Evolutionary conservation across 2,888 invertebrate genomes (phyloP).

Genomic region (Epistrophe eligans): DNA sequence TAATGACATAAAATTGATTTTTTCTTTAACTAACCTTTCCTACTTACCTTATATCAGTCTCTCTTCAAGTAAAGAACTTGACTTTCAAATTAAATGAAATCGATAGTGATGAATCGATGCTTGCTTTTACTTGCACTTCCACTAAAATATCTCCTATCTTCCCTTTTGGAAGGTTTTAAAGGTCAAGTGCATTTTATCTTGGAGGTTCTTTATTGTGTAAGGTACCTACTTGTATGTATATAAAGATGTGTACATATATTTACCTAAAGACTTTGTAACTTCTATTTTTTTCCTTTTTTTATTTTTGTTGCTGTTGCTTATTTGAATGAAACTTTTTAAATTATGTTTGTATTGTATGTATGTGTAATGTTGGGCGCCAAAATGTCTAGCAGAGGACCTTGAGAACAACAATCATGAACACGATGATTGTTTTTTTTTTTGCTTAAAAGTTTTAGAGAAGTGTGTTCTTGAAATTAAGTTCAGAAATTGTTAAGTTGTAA

Average conservation of each 20-base stretch:
- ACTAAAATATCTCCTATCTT: slow-evolving; percentile 8
- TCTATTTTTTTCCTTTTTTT: neutral
- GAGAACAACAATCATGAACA: slow-evolving; percentile 34
- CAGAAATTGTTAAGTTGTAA: neutral
- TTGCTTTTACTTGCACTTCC: neutral
- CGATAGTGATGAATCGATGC: slow-evolving; percentile 39
- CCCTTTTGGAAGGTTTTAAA: slow-evolving; percentile 19
- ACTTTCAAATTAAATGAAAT: slow-evolving; percentile 21
- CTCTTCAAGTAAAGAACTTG: slow-evolving; percentile 18
- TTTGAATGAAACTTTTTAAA: neutral
- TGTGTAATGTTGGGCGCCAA: slow-evolving; percentile 51
- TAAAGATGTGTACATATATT: neutral
- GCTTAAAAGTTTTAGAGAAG: neutral
- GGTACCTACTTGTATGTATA: neutral
- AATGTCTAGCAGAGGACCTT: slow-evolving; percentile 64
- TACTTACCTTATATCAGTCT: neutral
- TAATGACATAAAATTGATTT: slow-evolving; percentile 17
- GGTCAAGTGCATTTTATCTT: slow-evolving; percentile 25
- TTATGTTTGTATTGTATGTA: neutral
- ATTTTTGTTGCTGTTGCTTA: neutral
- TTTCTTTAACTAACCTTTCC: neutral
- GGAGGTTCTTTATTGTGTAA: slow-evolving; percentile 7
- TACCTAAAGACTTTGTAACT: slow-evolving; percentile 35
- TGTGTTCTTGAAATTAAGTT: slow-evolving; percentile 7
- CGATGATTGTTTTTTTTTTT: neutral